These are phyloP conservation scores for Phrynocephalus forsythii DNA, from an alignment of 2,797 vertebrate genomes.

Conservation along the genomic window DNA sequence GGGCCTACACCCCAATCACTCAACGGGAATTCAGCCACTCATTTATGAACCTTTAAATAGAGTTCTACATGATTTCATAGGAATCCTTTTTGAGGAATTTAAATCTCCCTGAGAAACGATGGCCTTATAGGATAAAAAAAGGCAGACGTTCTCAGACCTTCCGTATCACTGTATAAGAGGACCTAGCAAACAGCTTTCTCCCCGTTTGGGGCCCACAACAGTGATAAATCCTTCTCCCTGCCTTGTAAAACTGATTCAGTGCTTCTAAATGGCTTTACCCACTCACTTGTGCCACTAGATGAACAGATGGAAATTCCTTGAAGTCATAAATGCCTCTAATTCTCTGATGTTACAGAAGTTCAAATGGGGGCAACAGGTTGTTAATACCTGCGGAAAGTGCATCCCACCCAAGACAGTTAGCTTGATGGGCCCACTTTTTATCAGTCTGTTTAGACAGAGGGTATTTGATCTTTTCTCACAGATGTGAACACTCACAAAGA, in stretches of 20 bases:
- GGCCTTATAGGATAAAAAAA: not conserved
- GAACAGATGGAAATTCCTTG: constrained; percentile 76
- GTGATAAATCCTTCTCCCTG: constrained; percentile 59
- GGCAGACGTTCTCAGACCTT: no score
- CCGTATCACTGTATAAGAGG: constrained; percentile 53
- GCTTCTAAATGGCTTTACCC: constrained; percentile 64
- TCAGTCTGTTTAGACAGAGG: not conserved
- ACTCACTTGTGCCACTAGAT: constrained; percentile 75
- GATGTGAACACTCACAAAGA: constrained; percentile 46
- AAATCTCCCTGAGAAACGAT: not conserved
- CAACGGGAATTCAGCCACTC: no score
- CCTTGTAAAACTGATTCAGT: constrained; percentile 65
- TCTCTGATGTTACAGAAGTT: constrained; percentile 64
- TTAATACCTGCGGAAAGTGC: constrained; percentile 66
- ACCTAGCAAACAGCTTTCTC: constrained; percentile 46
- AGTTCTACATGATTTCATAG: not conserved
- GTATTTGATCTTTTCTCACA: constrained; percentile 66
- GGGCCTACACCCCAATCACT: not conserved
- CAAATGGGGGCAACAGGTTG: constrained; percentile 74
- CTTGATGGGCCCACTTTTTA: constrained; percentile 55
- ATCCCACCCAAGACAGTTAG: constrained; percentile 69
- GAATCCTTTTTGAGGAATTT: not conserved
- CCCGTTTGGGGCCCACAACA: constrained; percentile 30
- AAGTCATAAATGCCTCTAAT: constrained; percentile 76
- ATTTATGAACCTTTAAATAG: not conserved